Base-by-base conservation (phyloP, 2,888 invertebrate species). In the Drosophila pseudotalamancana region DNA sequence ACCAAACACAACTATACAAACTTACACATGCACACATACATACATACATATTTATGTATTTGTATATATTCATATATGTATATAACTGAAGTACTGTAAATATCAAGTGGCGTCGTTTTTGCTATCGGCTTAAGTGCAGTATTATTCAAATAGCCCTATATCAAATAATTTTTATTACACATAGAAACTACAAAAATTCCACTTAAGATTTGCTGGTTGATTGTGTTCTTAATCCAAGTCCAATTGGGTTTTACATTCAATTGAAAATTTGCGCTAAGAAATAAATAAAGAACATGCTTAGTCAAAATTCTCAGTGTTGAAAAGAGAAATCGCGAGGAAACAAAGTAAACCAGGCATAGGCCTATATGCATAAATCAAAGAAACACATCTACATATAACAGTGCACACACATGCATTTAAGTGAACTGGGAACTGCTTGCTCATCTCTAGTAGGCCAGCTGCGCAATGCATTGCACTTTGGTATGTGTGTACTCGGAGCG, bases 401-500 rank as follows among this genome's bases (percentile, higher is more conserved):
- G n/a, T n/a, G n/a, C n/a, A 5, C 21, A 21, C 6, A 4, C 21
- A 27, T n/a, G n/a, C n/a, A n/a, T n/a, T n/a, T n/a, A n/a, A n/a
- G n/a, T n/a, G n/a, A n/a, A n/a, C 1, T 32, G 21, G 4, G 19
- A 46, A 4, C 12, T 11, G 1, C 18, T 42, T 40, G 19, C 6
- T 12, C 5, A 4, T 50, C 3, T 11, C 19, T 9, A 14, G 9
- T 12, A 19, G 29, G 34, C 4, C 6, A 69, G 34, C 51, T 53
- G 42, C 42, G 12, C 25, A 53, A n/a, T 42, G 40, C 25, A 23
- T 14, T n/a, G n/a, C n/a, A n/a, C n/a, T n/a, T n/a, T n/a, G n/a
- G n/a, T n/a, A n/a, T n/a, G n/a, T n/a, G n/a, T n/a, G n/a, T n/a
- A n/a, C n/a, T n/a, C n/a, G n/a, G n/a, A n/a, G n/a, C n/a, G n/a